Percentiles rank a stretch among this genome's conserved stretches.
phyloP scores from a whole-genome alignment of 2,113 vertebrate genomes.

The Orcinus orca region DNA sequence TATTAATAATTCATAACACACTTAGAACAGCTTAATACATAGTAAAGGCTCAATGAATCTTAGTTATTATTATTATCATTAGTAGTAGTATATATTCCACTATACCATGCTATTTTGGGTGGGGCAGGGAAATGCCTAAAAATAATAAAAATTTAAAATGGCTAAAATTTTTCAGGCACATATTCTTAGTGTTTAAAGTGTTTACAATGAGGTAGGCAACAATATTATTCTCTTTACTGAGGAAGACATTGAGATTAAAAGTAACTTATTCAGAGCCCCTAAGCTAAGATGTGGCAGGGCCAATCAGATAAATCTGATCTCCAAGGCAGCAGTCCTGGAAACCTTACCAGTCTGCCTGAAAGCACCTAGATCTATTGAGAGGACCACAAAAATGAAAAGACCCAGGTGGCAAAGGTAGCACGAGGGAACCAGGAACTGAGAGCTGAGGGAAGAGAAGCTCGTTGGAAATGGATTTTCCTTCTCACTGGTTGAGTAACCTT shows the following conservation, averaged over 20 bases:
- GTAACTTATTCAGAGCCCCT: neutral
- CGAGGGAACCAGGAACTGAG: neutral
- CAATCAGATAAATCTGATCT: neutral
- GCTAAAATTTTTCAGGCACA: neutral
- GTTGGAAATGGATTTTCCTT: neutral
- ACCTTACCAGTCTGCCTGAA: neutral
- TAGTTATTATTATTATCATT: neutral
- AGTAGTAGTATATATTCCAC: neutral
- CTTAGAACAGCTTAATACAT: neutral
- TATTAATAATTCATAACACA: neutral
- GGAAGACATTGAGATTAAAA: constrained; percentile 22
- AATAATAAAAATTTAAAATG: neutral
- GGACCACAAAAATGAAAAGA: neutral
- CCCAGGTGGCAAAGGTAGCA: neutral
- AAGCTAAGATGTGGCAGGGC: neutral
- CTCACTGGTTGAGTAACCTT: neutral
- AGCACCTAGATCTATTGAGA: neutral
- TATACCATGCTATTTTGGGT: neutral
- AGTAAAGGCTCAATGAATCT: neutral
- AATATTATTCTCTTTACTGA: neutral
- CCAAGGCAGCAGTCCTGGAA: neutral
- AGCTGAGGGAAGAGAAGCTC: neutral
- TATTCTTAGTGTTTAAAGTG: neutral
- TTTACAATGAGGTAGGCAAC: neutral
- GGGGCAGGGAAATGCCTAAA: neutral